A percentile compares a stretch with the other conserved stretches of the same genome.
Conservation (phyloP, 2,888 invertebrate genomes). For the Tetrapedia diversipes region DNA sequence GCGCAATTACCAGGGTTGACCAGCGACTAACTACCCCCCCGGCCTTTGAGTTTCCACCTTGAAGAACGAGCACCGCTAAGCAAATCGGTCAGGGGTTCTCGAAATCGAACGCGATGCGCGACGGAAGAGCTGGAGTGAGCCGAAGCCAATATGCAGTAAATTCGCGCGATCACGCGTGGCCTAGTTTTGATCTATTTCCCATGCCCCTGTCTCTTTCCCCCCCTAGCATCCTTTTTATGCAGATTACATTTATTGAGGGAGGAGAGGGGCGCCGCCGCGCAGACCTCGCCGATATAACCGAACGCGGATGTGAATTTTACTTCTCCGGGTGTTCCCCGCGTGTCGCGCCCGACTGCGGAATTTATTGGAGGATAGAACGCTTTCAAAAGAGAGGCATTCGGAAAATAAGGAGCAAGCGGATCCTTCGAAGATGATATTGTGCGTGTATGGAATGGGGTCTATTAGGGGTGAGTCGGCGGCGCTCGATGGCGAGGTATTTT, state of each 20-base stretch:
- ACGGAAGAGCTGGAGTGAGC: slow-evolving; percentile 25
- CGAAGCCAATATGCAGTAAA: slow-evolving; percentile 74
- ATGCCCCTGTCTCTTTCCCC: slow-evolving; percentile 29
- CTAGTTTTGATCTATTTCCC: slow-evolving; percentile 71
- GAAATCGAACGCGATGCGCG: slow-evolving; percentile 67
- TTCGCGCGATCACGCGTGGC: slow-evolving; percentile 65
- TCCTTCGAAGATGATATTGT: not conserved
- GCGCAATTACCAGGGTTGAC: slow-evolving; percentile 78
- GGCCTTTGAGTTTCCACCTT: slow-evolving; percentile 75
- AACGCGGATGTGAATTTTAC: slow-evolving; percentile 54
- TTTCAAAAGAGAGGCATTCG: not conserved
- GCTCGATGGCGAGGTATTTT: not conserved
- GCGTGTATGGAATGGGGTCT: not conserved
- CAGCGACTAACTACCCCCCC: slow-evolving; percentile 72
- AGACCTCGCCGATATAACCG: not conserved
- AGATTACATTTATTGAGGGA: slow-evolving; percentile 65
- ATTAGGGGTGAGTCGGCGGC: not conserved
- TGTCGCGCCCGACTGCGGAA: slow-evolving; percentile 7
- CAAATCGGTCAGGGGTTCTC: slow-evolving; percentile 68
- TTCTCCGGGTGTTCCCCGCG: slow-evolving; percentile 10
- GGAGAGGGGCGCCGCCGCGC: slow-evolving; percentile 5
- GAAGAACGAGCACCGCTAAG: slow-evolving; percentile 67
- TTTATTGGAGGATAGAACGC: slow-evolving; percentile 40
- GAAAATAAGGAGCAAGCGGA: not conserved
- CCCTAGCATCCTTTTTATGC: slow-evolving; percentile 63